Percentiles rank a stretch among this genome's conserved stretches.
These are phyloP conservation scores for Bucco capensis DNA, from an alignment of 2,113 vertebrate genomes.

Conservation along the genomic window DNA sequence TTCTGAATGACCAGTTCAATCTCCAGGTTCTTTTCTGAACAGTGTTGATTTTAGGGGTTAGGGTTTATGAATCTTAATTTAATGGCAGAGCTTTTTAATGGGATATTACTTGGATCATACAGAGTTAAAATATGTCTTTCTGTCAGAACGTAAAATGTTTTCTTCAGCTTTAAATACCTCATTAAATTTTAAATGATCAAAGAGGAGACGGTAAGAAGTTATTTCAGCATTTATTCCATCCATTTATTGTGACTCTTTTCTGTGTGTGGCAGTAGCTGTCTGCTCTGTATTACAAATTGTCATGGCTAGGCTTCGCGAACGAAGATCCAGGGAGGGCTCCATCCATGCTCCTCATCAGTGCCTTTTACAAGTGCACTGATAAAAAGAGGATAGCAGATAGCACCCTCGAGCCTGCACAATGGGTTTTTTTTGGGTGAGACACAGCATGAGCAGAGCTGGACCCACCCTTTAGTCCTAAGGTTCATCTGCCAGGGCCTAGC, in stretches of 20 bases:
- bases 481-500: too few species aligned
- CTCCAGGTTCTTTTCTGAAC: neutral
- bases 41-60: neutral
- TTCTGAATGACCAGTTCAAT: neutral
- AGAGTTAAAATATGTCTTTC: neutral
- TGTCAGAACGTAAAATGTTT: neutral
- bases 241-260: neutral
- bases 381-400: too few species aligned
- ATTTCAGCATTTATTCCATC: neutral
- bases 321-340: too few species aligned
- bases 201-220: neutral
- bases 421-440: too few species aligned
- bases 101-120: neutral
- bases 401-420: too few species aligned
- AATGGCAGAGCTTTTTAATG: rapidly evolving
- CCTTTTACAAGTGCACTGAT: too few species aligned
- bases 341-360: too few species aligned
- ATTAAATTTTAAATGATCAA: neutral
- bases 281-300: neutral
- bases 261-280: neutral
- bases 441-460: too few species aligned
- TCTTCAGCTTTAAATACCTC: neutral
- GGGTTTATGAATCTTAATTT: neutral
- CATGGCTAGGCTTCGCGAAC: too few species aligned
- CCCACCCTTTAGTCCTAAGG: too few species aligned